Evolutionary conservation across 1,140 invertebrate species (phyloP).

Genomic region (Eueides isabella): DNA sequence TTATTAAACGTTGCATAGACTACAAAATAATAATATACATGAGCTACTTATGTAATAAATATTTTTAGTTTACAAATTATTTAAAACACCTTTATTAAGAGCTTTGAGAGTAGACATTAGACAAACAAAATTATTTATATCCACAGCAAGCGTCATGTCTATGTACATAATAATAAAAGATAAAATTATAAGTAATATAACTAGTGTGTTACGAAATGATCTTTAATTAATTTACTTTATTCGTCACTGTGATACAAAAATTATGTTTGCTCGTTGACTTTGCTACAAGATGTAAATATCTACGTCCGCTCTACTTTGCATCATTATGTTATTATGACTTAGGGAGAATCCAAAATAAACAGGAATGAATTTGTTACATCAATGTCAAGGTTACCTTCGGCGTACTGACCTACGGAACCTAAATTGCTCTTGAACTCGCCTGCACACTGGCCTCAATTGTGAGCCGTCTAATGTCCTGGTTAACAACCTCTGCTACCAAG

Average conservation of each 20-base stretch:
- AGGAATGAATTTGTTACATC: constrained; percentile 35
- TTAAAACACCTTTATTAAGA: no score
- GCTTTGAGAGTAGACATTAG: not conserved
- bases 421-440: constrained; percentile 81
- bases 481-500: constrained; percentile 80
- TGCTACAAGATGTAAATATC: not conserved
- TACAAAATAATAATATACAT: not conserved
- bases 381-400: constrained; percentile 81
- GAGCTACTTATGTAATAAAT: not conserved
- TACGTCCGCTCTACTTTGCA: constrained; percentile 7
- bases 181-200: not conserved
- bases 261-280: not conserved
- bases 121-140: not conserved
- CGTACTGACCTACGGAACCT: constrained; percentile 81
- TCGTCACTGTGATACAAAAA: not conserved
- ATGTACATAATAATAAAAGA: not conserved
- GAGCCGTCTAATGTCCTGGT: constrained; percentile 77
- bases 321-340: constrained; percentile 15
- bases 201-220: constrained; percentile 6
- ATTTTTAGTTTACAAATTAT: not conserved
- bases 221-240: not conserved
- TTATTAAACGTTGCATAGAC: not conserved
- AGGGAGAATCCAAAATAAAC: constrained; percentile 23
- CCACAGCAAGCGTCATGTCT: not conserved
- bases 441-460: constrained; percentile 81